Conservation (phyloP, 53 echinoderm and acorn worm species). For the Echinometra lucunter region DNA sequence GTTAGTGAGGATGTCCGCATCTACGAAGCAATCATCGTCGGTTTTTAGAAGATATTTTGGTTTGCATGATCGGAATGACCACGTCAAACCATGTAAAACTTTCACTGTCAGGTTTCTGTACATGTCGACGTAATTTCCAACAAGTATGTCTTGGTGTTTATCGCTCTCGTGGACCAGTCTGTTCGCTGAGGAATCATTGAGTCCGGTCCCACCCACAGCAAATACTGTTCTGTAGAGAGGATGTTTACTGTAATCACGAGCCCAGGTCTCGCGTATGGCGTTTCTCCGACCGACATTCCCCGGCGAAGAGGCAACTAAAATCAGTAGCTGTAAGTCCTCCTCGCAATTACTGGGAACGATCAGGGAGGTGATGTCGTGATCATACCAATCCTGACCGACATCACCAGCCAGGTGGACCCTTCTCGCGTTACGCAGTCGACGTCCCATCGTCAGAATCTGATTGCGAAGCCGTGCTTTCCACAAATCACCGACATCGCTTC, state of each 20-base stretch:
- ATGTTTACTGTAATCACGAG: background rate
- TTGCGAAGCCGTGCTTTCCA: background rate
- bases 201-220: conserved; percentile 59
- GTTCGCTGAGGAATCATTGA: conserved; percentile 1
- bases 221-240: conserved; percentile 74
- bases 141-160: conserved; percentile 77
- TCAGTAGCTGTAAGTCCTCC: conserved; percentile 69
- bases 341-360: conserved; percentile 63
- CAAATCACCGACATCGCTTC: background rate
- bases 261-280: conserved; percentile 90
- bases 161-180: conserved; percentile 69
- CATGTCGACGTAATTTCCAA: conserved; percentile 80
- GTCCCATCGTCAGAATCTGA: background rate
- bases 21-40: conserved; percentile 90
- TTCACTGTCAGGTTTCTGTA: conserved; percentile 86
- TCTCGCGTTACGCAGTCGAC: background rate
- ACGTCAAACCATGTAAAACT: conserved; percentile 85
- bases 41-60: conserved; percentile 86
- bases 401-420: background rate
- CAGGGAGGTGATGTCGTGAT: background rate
- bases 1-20: conserved; percentile 74
- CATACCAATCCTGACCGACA: background rate
- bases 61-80: conserved; percentile 79
- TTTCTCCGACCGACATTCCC: conserved; percentile 75
- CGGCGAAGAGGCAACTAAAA: conserved; percentile 86